Conservation (phyloP, 2,797 vertebrate genomes). For the Urocyon cinereoargenteus region DNA sequence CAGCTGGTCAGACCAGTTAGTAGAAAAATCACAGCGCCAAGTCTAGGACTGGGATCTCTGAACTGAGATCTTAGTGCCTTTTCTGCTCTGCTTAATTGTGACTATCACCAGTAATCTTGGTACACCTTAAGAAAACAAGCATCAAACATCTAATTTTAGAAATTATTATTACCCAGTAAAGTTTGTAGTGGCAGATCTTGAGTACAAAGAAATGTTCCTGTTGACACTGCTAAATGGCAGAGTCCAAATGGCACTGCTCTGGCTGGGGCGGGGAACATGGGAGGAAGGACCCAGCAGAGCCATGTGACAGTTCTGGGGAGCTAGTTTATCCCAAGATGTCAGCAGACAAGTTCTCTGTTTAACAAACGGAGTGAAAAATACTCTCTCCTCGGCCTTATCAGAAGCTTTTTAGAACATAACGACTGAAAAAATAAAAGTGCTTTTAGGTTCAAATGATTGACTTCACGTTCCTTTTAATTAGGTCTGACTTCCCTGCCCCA, state of each 20-base stretch:
- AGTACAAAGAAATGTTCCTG: background rate
- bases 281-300: background rate
- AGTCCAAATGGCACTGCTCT: background rate
- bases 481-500: background rate
- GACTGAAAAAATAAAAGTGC: background rate
- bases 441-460: background rate
- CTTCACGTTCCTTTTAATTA: background rate
- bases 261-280: fast-evolving
- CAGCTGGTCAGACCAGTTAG: background rate
- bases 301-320: background rate
- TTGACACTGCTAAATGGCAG: background rate
- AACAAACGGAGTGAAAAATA: background rate
- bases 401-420: background rate
- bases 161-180: too few relatives aligned
- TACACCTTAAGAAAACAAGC: background rate
- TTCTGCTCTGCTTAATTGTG: background rate
- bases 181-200: background rate
- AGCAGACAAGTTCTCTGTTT: background rate
- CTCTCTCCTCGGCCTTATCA: background rate
- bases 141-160: background rate
- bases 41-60: background rate
- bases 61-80: background rate
- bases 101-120: background rate
- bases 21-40: too few relatives aligned
- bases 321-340: background rate